Percentiles rank a stretch among this genome's conserved stretches.
Conservation (phyloP, 2,888 invertebrate species). For the Andrena bucephala region DNA sequence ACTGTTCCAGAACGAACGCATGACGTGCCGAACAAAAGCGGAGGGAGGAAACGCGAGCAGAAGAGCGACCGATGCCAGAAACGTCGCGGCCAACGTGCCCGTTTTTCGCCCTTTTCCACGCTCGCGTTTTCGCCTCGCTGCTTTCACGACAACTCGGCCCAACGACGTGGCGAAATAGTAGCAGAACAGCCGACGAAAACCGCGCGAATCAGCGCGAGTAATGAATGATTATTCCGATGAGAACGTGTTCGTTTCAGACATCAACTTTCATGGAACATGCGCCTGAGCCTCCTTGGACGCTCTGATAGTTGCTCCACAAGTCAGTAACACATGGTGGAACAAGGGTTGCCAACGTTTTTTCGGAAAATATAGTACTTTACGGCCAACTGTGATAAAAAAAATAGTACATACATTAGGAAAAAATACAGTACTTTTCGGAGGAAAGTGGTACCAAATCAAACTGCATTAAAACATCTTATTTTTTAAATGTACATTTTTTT, state of each 20-base stretch:
- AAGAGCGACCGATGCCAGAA: slow-evolving; percentile 38
- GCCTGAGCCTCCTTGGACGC: too few relatives aligned
- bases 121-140: slow-evolving; percentile 53
- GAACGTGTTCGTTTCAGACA: background rate
- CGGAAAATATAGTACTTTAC: too few relatives aligned
- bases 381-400: too few relatives aligned
- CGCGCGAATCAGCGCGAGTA: slow-evolving; percentile 3
- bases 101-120: slow-evolving; percentile 49
- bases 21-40: slow-evolving; percentile 61
- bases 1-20: slow-evolving; percentile 47
- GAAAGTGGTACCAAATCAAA: too few relatives aligned
- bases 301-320: too few relatives aligned
- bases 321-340: too few relatives aligned
- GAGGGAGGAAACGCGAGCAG: slow-evolving; percentile 58
- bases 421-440: too few relatives aligned
- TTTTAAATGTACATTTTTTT: too few relatives aligned
- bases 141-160: slow-evolving; percentile 1
- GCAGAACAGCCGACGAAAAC: background rate
- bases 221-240: slow-evolving; percentile 6
- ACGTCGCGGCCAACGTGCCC: slow-evolving; percentile 55
- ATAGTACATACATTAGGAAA: too few relatives aligned
- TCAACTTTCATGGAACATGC: too few relatives aligned
- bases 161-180: background rate
- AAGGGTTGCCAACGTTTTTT: too few relatives aligned
- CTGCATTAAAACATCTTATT: too few relatives aligned